These are phyloP conservation scores for Quadriops clusia DNA, from an alignment of 2,888 invertebrate species.

Conservation along the genomic window DNA sequence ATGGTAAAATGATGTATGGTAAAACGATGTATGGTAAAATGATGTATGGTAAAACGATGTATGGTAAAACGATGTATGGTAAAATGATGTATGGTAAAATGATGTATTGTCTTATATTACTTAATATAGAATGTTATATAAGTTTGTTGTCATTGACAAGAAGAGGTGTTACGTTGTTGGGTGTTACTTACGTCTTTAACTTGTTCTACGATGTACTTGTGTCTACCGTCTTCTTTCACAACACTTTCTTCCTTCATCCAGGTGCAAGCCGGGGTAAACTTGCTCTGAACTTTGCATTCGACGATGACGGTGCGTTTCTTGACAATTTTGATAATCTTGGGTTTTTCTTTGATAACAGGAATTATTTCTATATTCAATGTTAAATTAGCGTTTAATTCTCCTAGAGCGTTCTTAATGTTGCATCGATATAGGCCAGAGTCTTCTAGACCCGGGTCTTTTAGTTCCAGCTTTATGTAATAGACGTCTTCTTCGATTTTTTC, in stretches of 20 bases:
- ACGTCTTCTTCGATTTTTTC: conserved; percentile 63
- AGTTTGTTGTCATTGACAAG: conserved; percentile 2
- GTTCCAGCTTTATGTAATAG: conserved; percentile 76
- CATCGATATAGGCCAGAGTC: conserved; percentile 98
- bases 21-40: no score
- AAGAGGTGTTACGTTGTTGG: conserved; percentile 7
- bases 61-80: no score
- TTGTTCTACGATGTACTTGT: conserved; percentile 65
- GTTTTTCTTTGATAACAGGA: conserved; percentile 87
- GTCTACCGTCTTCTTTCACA: conserved; percentile 64
- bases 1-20: no score
- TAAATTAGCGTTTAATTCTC: conserved; percentile 93
- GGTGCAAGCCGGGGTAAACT: conserved; percentile 83
- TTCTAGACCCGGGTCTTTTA: conserved; percentile 82
- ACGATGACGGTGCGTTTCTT: conserved; percentile 88
- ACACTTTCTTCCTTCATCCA: conserved; percentile 84
- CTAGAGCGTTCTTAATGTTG: conserved; percentile 90
- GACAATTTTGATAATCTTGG: conserved; percentile 80
- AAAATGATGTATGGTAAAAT: no score
- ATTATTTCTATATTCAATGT: conserved; percentile 97
- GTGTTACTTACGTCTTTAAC: conserved; percentile 61
- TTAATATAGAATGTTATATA: no score
- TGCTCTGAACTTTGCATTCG: conserved; percentile 86
- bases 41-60: no score
- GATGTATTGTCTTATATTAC: no score